Conservation (phyloP, 1,140 invertebrate genomes). For the Centruroides sculpturatus region DNA sequence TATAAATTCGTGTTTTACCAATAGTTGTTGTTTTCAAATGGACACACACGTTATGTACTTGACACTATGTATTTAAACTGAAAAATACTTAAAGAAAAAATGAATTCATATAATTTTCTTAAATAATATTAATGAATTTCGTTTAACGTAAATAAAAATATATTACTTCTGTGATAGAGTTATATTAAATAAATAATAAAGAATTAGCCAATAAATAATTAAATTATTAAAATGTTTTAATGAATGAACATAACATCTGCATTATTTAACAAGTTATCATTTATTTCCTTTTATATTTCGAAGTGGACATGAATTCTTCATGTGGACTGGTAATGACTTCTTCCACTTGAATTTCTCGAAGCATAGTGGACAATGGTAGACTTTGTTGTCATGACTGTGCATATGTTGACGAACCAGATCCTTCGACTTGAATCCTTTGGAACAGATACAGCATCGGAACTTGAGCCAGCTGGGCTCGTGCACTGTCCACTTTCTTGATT, state of each 20-base stretch:
- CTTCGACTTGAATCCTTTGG: slow-evolving; percentile 4
- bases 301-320: slow-evolving; percentile 4
- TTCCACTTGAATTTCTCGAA: slow-evolving; percentile 10
- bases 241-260: no score
- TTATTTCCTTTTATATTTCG: no score
- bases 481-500: no score
- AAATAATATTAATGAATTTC: not conserved
- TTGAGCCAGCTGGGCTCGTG: no score
- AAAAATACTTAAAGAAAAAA: no score
- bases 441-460: not conserved
- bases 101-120: no score
- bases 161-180: not conserved
- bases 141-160: not conserved
- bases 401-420: slow-evolving; percentile 1
- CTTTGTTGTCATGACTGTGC: not conserved
- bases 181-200: not conserved
- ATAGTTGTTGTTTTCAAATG: no score
- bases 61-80: no score
- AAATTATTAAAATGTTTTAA: not conserved
- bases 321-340: slow-evolving; percentile 8
- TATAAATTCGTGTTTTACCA: no score
- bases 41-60: no score
- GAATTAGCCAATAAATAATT: not conserved
- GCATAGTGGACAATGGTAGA: slow-evolving; percentile 4
- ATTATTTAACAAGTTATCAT: no score